Percentiles rank a stretch among this genome's conserved stretches.
Conservation (phyloP, 92 coral and sea anemone species). For the Muricea muricata region DNA sequence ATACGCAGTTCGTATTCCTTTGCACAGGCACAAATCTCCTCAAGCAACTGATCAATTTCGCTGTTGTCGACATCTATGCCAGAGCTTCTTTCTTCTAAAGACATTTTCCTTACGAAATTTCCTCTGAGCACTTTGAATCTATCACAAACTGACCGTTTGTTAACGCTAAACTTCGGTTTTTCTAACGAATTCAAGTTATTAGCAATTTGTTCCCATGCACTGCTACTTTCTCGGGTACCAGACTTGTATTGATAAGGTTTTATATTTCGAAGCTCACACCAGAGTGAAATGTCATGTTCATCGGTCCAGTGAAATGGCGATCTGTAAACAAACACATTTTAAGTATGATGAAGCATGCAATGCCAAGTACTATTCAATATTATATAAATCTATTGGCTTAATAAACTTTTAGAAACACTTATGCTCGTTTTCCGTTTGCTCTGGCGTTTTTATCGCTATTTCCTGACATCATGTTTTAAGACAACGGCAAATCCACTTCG, state of each 20-base stretch:
- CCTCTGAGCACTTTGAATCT: background rate
- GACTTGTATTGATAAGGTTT: no score
- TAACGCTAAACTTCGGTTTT: background rate
- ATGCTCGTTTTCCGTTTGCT: no score
- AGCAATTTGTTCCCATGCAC: background rate
- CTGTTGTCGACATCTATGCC: background rate
- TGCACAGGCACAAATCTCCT: background rate
- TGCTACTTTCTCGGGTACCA: conserved; percentile 15
- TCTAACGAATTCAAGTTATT: background rate
- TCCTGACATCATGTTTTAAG: background rate
- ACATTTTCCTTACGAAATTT: background rate
- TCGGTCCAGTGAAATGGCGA: no score
- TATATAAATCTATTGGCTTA: no score
- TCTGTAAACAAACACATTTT: no score
- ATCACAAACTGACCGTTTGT: conserved; percentile 18
- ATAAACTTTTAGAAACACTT: no score
- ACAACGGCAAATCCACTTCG: background rate
- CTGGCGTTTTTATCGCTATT: no score
- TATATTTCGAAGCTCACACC: no score
- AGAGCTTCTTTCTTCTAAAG: background rate
- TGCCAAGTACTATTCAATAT: no score
- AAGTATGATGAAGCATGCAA: no score
- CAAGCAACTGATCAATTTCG: conserved; percentile 3
- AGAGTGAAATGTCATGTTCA: no score
- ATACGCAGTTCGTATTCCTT: background rate